These are phyloP conservation scores for Porites rus DNA, from an alignment of 92 coral and sea anemone species.

Conservation along the genomic window DNA sequence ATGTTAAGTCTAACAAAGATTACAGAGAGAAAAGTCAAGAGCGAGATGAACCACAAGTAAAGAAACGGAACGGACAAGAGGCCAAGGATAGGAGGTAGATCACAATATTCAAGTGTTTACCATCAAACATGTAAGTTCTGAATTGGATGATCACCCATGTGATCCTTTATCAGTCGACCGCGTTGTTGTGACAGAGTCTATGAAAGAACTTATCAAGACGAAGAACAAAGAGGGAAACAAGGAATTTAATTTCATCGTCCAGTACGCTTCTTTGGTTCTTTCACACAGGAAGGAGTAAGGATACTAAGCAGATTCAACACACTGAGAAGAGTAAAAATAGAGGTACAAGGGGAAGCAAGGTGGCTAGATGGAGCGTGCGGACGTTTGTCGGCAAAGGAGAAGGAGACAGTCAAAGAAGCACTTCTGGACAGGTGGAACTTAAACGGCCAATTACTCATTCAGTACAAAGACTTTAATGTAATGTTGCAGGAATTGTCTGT, in stretches of 20 bases:
- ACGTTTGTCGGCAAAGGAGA: not conserved
- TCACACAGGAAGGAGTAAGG: slow-evolving; percentile 36
- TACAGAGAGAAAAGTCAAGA: not conserved
- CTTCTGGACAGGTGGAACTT: slow-evolving; percentile 31
- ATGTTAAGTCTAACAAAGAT: not conserved
- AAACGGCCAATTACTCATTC: slow-evolving; percentile 24
- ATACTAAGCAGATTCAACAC: slow-evolving; percentile 38
- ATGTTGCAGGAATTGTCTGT: slow-evolving; percentile 45
- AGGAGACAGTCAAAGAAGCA: slow-evolving; percentile 31
- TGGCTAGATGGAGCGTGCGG: slow-evolving; percentile 47
- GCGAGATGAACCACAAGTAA: not conserved
- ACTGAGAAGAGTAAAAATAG: slow-evolving; percentile 24
- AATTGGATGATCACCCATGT: not conserved
- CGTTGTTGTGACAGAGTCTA: slow-evolving; percentile 7
- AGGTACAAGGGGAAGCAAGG: slow-evolving; percentile 29
- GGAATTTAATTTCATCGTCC: slow-evolving; percentile 8
- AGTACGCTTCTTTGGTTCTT: slow-evolving; percentile 30
- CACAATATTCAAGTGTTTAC: not conserved
- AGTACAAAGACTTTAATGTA: slow-evolving; percentile 25
- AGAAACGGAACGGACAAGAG: not conserved
- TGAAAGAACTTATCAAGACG: slow-evolving; percentile 6
- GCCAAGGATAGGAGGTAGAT: slow-evolving; percentile 26
- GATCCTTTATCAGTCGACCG: slow-evolving; percentile 28
- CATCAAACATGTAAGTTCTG: slow-evolving; percentile 8
- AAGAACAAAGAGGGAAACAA: slow-evolving; percentile 8